phyloP scores from a whole-genome alignment of 2,888 invertebrate genomes.

The Hedya salicella region DNA sequence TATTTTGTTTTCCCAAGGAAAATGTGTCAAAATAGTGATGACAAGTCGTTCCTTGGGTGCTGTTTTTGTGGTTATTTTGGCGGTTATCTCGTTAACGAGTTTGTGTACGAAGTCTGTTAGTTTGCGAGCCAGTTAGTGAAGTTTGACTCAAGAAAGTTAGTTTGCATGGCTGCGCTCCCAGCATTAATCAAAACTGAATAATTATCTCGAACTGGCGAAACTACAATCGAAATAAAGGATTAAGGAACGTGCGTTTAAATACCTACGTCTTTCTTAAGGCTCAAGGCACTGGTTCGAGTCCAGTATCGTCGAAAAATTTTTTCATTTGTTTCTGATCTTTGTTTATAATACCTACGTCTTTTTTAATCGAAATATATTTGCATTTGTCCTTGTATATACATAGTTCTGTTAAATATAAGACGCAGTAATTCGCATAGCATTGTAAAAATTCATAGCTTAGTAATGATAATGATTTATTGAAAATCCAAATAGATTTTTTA shows the following conservation, averaged over 20 bases:
- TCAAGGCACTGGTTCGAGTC: too few relatives aligned
- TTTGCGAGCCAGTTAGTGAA: conserved; percentile 24
- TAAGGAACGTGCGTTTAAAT: background rate
- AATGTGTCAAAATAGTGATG: conserved; percentile 14
- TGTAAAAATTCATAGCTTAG: too few relatives aligned
- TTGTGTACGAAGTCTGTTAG: conserved; percentile 21
- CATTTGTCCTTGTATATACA: too few relatives aligned
- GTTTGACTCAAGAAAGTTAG: conserved; percentile 28
- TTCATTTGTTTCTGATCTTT: too few relatives aligned
- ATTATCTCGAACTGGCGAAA: conserved; percentile 18
- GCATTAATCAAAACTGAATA: conserved; percentile 29
- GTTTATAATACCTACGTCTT: too few relatives aligned
- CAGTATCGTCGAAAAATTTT: too few relatives aligned
- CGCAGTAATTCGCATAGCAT: too few relatives aligned
- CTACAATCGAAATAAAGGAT: conserved; percentile 4
- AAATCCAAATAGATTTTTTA: too few relatives aligned
- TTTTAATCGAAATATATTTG: too few relatives aligned
- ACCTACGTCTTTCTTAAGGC: too few relatives aligned
- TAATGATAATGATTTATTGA: too few relatives aligned
- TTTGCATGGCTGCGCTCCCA: background rate
- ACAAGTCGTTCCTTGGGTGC: background rate
- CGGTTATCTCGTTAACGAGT: conserved; percentile 21
- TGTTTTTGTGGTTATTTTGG: conserved; percentile 1
- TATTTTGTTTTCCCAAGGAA: conserved; percentile 21
- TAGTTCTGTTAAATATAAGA: too few relatives aligned